These are phyloP conservation scores for Cryptomyrus ogoouensis DNA, from an alignment of 2,113 vertebrate species.

Conservation along the genomic window DNA sequence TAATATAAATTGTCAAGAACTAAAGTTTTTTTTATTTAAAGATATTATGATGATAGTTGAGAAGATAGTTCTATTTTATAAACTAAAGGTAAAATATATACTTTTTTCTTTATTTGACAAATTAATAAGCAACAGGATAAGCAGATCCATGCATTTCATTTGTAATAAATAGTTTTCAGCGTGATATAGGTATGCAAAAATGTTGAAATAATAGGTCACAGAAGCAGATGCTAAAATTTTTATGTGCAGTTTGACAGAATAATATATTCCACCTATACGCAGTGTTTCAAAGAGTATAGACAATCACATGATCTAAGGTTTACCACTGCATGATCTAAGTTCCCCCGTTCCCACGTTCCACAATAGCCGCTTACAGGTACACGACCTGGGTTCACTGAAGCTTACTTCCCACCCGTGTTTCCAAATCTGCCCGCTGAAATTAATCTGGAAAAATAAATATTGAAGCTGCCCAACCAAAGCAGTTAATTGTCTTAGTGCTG, in stretches of 20 bases:
- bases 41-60: background rate
- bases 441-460: conserved; percentile 95
- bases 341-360: background rate
- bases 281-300: background rate
- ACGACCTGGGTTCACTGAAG: conserved; percentile 46
- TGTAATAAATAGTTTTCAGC: background rate
- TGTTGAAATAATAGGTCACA: background rate
- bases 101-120: background rate
- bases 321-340: background rate
- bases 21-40: background rate
- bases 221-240: background rate
- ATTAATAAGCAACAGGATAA: background rate
- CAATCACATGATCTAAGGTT: background rate
- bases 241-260: background rate
- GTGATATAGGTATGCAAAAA: background rate
- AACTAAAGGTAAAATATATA: background rate
- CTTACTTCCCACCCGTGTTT: conserved; percentile 62
- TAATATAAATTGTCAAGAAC: background rate
- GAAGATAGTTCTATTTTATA: background rate
- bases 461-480: conserved; percentile 85
- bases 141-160: background rate
- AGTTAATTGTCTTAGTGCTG: conserved; percentile 86
- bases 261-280: background rate
- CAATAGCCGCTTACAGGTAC: background rate
- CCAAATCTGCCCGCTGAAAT: conserved; percentile 74